These are phyloP conservation scores for Eutolmus rufibarbis DNA, from an alignment of 2,888 invertebrate species.

Conservation along the genomic window DNA sequence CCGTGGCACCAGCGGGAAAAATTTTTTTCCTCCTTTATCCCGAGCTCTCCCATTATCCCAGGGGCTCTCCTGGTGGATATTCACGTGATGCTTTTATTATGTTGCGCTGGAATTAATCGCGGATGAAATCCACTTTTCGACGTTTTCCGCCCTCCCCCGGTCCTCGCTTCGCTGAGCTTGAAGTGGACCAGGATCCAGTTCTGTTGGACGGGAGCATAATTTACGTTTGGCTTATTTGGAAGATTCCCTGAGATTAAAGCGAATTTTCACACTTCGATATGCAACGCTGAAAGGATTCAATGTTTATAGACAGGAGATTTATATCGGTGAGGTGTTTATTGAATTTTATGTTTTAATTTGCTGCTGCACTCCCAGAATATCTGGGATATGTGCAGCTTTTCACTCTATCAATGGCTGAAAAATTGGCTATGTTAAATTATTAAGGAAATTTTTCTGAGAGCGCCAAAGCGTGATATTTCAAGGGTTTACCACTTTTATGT, in stretches of 20 bases:
- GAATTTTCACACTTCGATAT: slow-evolving; percentile 2
- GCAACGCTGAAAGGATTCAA: not conserved
- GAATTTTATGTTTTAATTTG: not conserved
- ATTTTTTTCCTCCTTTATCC: not conserved
- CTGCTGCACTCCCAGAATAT: not conserved
- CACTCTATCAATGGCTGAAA: not conserved
- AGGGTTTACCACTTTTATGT: not conserved
- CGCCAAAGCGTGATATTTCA: not conserved
- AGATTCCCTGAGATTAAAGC: not conserved
- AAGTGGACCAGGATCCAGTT: slow-evolving; percentile 3
- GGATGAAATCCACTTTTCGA: slow-evolving; percentile 26
- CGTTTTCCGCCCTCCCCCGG: not conserved
- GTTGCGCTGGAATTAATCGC: slow-evolving; percentile 16
- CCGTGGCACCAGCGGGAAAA: not conserved
- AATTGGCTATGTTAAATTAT: not conserved
- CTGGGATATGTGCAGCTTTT: not conserved
- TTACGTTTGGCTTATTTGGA: slow-evolving; percentile 6
- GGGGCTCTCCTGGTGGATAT: slow-evolving; percentile 1
- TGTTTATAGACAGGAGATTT: not conserved
- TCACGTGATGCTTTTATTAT: slow-evolving; percentile 32
- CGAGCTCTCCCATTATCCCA: not conserved
- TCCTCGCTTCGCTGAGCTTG: not conserved
- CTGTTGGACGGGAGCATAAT: not conserved
- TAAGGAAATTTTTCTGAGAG: not conserved
- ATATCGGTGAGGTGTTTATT: not conserved